Evolutionary conservation across 2,113 vertebrate genomes (phyloP).

Genomic region (Corythaeola cristata): DNA sequence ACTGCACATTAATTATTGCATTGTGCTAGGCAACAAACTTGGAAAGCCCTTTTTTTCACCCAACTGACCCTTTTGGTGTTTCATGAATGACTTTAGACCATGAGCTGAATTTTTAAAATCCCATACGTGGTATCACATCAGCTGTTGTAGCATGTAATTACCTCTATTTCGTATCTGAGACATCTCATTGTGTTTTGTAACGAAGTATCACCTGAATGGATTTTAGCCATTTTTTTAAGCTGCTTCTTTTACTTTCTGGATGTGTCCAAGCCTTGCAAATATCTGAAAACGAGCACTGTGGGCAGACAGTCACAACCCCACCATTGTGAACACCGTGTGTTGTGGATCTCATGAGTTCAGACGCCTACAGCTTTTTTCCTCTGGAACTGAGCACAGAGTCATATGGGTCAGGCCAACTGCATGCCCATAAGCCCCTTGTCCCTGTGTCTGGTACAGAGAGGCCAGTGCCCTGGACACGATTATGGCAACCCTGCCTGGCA

Average conservation of each 20-base stretch:
- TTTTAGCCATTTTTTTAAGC: background rate
- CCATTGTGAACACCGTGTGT: background rate
- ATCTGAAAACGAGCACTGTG: background rate
- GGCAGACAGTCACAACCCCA: background rate
- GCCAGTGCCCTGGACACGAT: background rate
- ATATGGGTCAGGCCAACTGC: background rate
- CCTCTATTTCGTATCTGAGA: background rate
- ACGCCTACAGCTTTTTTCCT: background rate
- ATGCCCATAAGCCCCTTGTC: background rate
- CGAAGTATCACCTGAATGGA: background rate
- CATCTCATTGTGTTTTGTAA: background rate
- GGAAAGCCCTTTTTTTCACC: background rate
- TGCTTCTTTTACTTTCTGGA: background rate
- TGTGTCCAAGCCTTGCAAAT: background rate
- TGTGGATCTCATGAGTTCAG: background rate
- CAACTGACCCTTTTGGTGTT: background rate
- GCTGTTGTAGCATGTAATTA: background rate
- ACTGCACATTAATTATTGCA: background rate
- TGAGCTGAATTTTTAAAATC: background rate
- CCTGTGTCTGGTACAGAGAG: background rate
- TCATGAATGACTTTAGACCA: background rate
- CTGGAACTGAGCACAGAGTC: fast-evolving
- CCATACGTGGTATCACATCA: background rate
- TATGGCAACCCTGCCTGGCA: background rate
- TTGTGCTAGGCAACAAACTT: background rate